phyloP scores from a whole-genome alignment of 2,888 invertebrate species.

The Caenorhabditis sulstoni region DNA sequence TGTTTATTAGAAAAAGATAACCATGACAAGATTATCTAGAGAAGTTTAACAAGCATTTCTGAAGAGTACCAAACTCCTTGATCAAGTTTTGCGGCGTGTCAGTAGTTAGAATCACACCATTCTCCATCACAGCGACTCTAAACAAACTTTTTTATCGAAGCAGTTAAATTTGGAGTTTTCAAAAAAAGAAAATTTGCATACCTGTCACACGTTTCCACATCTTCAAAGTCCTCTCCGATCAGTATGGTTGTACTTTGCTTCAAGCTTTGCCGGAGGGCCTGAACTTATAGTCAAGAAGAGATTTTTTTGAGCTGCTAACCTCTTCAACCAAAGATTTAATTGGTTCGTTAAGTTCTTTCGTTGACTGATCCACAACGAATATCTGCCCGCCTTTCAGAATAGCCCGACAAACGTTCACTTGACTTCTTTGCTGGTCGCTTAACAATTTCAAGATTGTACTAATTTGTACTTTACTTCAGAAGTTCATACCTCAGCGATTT shows the following conservation, averaged over 20 bases:
- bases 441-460: too few species aligned
- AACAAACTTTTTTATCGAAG: neutral
- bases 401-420: conserved; percentile 82
- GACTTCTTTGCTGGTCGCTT: conserved; percentile 83
- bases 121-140: conserved; percentile 52
- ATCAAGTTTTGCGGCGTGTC: conserved; percentile 44
- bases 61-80: conserved; percentile 40
- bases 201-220: conserved; percentile 90
- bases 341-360: conserved; percentile 81
- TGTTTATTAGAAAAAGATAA: too few species aligned
- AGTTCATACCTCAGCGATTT: conserved; percentile 87
- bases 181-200: conserved; percentile 81
- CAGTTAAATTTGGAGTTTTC: neutral
- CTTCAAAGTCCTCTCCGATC: conserved; percentile 90
- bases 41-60: conserved; percentile 45
- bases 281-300: neutral
- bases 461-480: too few species aligned
- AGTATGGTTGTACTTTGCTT: conserved; percentile 84
- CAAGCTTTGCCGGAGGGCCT: conserved; percentile 85
- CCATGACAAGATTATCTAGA: neutral
- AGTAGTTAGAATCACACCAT: conserved; percentile 44
- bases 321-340: conserved; percentile 82
- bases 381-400: conserved; percentile 81
- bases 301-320: too few species aligned
- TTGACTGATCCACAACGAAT: conserved; percentile 84